Evolutionary conservation across 2,113 vertebrate species (phyloP).

Genomic region (Campylorhamphus procurvoides): DNA sequence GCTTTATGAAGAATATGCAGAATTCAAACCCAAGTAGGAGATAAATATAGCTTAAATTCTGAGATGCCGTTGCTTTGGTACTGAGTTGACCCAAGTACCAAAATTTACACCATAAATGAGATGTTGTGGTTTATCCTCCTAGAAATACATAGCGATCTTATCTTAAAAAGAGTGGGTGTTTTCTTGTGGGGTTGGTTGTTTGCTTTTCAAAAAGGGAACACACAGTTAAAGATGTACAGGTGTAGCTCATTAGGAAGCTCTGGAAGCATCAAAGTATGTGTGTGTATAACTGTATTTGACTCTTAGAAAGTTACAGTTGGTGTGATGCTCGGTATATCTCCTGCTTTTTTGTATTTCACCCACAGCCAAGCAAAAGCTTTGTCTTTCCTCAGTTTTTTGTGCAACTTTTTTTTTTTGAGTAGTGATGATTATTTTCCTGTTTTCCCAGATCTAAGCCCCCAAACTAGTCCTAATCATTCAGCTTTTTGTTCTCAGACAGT

Average conservation of each 20-base stretch:
- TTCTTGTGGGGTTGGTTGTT: not conserved
- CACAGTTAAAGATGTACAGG: not conserved
- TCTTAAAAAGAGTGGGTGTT: not conserved
- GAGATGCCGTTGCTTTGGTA: not conserved
- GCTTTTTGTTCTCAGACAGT: not conserved
- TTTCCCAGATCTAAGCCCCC: not conserved
- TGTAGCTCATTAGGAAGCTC: not conserved
- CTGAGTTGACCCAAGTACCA: not conserved
- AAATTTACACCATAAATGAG: not conserved
- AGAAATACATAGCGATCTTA: accelerated
- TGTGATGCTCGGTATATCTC: not conserved
- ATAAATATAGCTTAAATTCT: not conserved
- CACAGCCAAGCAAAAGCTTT: not conserved
- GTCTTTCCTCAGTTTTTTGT: not conserved
- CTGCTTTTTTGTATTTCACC: not conserved
- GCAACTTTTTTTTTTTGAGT: not conserved
- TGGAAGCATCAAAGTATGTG: not conserved
- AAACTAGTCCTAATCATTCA: not conserved
- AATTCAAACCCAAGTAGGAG: not conserved
- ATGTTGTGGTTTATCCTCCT: not conserved
- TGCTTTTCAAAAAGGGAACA: not conserved
- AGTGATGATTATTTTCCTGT: not conserved
- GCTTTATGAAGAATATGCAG: not conserved
- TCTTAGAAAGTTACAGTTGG: not conserved
- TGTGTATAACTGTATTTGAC: not conserved